Base-by-base conservation (phyloP, 2,113 vertebrate species). In the Chloropsis hardwickii region DNA sequence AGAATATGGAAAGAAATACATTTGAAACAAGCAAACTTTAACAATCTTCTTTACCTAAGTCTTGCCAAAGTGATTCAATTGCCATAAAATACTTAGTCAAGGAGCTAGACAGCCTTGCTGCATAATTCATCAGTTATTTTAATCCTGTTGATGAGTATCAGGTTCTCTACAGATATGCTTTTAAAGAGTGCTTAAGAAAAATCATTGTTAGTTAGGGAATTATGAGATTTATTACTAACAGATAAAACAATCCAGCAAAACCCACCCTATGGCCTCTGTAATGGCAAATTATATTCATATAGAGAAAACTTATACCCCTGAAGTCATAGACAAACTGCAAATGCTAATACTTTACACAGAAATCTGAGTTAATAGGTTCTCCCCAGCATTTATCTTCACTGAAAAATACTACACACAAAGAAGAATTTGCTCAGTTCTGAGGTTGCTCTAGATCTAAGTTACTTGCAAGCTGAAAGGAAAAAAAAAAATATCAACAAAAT, bases 71-170 rank as follows among this genome's bases (percentile, higher is more conserved):
- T 92, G 95, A 95, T 95, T 95, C 66, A 39, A 72, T 81, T 94
- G 82, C 29, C 33, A 42, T 79, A 91, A 96, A 74, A 95, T 69
- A 96, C 88, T 97, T 93, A 90, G 87, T 90, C 45, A 72, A 94
- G 86, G 73, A 97, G 91, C 69, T 95, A 96, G 91, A 81, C 72
- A 95, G 80, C 12, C 66, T 85, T 95, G 70, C 54, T 97, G 66
- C 71, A 90, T 93, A 97, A 97, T 95, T 97, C 88, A 97, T 74
- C n/a, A 94, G 62, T 76, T 60, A 61, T 85, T 97, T 97, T 96
- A 95, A 97, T 95, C 66, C 90, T 91, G 47, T 42, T 90, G 51
- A 65, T 65, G 61, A 97, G 77, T 90, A 96, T 92, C 45, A 94
- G 58, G 60, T 82, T 88, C 54, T 73, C 58, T 76, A 95, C 74